Evolutionary conservation across 2,113 vertebrate species (phyloP).

Genomic region (Motacilla tschutschensis): DNA sequence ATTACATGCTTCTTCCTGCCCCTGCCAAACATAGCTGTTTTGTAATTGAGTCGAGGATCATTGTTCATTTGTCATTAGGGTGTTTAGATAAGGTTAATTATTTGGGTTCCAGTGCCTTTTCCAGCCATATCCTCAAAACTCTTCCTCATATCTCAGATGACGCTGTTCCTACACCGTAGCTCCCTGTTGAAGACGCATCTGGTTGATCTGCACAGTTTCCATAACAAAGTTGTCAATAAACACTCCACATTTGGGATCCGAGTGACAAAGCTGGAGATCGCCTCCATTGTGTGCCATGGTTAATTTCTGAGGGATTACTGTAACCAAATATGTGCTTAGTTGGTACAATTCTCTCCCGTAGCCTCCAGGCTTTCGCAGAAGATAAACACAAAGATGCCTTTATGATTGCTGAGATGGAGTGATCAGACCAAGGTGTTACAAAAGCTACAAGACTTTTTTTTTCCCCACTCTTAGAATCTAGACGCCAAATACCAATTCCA

Average conservation of each 20-base stretch:
- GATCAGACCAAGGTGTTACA: constrained; percentile 29
- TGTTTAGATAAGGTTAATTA: constrained; percentile 20
- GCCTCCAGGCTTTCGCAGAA: constrained; percentile 45
- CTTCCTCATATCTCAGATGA: neutral
- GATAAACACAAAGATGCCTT: constrained; percentile 37
- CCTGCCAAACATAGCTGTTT: neutral
- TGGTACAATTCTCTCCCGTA: constrained; percentile 8
- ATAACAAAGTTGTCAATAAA: constrained; percentile 39
- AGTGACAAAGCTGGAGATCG: constrained; percentile 14
- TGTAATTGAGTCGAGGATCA: neutral
- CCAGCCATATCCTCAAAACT: neutral
- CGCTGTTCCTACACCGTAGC: neutral
- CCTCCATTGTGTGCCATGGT: constrained; percentile 19
- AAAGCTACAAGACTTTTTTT: neutral
- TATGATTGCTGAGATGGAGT: constrained; percentile 7
- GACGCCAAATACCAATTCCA: neutral
- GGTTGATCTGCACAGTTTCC: neutral
- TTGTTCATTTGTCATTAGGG: neutral
- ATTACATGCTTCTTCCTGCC: neutral
- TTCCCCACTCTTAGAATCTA: neutral
- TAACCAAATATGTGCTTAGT: constrained; percentile 39
- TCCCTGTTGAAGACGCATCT: neutral
- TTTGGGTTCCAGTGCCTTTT: neutral
- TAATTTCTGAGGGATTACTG: constrained; percentile 47
- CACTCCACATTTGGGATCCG: neutral